Conservation (phyloP, 1,140 invertebrate genomes). For the Onthophagus taurus region DNA sequence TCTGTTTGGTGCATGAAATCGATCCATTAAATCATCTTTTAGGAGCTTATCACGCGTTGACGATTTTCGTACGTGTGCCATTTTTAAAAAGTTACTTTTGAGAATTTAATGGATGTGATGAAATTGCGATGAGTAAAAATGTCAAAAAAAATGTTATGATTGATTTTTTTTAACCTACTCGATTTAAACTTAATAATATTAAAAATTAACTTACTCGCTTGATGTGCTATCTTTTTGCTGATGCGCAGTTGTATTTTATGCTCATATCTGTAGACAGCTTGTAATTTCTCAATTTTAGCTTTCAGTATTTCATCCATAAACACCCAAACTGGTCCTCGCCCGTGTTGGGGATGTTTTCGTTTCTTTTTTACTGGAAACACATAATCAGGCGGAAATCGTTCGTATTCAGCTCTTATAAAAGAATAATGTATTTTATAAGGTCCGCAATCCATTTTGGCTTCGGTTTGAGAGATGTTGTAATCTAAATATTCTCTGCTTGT, state of each 20-base stretch:
- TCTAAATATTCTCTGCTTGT: slow-evolving; percentile 16
- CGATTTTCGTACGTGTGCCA: too few relatives aligned
- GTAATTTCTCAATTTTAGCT: slow-evolving; percentile 14
- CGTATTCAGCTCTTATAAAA: slow-evolving; percentile 24
- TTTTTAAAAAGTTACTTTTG: too few relatives aligned
- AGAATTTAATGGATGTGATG: too few relatives aligned
- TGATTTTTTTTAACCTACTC: too few relatives aligned
- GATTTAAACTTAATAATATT: too few relatives aligned
- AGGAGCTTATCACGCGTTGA: too few relatives aligned
- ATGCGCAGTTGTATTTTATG: too few relatives aligned
- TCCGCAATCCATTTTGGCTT: slow-evolving; percentile 21
- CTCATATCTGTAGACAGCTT: slow-evolving; percentile 16
- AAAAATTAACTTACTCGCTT: too few relatives aligned
- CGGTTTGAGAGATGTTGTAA: slow-evolving; percentile 30
- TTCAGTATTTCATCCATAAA: slow-evolving; percentile 27
- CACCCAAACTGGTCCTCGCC: slow-evolving; percentile 22
- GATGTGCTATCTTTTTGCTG: too few relatives aligned
- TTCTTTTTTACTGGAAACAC: neutral
- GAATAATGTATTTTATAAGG: slow-evolving; percentile 23
- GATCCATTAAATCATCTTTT: slow-evolving; percentile 4
- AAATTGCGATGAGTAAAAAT: too few relatives aligned
- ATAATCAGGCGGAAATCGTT: slow-evolving; percentile 17
- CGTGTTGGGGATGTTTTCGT: slow-evolving; percentile 16
- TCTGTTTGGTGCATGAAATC: neutral
- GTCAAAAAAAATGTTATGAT: too few relatives aligned